Base-by-base conservation (phyloP, 2,113 vertebrate genomes). In the Myiozetetes cayanensis region DNA sequence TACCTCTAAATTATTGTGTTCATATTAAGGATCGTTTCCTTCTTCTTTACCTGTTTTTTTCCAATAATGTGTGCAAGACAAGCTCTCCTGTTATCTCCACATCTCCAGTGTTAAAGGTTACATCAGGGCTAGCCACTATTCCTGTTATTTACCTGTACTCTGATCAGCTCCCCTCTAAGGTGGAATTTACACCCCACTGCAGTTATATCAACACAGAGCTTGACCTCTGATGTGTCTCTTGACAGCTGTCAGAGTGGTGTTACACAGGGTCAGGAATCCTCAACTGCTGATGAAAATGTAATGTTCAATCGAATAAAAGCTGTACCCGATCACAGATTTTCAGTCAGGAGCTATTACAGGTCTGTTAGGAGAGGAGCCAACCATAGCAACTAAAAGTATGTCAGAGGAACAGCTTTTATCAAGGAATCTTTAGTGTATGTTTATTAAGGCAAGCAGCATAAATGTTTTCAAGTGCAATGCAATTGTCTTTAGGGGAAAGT, bases 371-470 rank as follows among this genome's bases (percentile, higher is more conserved):
- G 39, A 78, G 59, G 43, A 87, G 56, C 59, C 65, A 94, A 76
- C 37, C 65, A 58, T 20, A 93, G 77, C 67, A 88, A 61, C 62
- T 80, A 20, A 43, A 92, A 74, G 9, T 50, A 13, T 68, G 72
- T 43, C 46, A 80, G 43, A 86, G 50, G 14, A 92, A 27, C 31
- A 71, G 68, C 50, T 74, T 55, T 22, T 72, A 63, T 90, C 46
- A 10, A 61, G 44, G 35, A 80, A 31, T 66, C 68, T 88, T 81
- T 66, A 49, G 24, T 14, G 21, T 78, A 4, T 74, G 25, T 92
- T 88, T 95, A 59, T 75, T 92, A 73, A 91, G 65, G 61, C 53
- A 87, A 91, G 78, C 86, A 72, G 73, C 75, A 92, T n/a, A 78
- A 71, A 70, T 78, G 49, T 62, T 92, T 89, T 67, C 46, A 88